phyloP scores from a whole-genome alignment of 2,113 vertebrate species.

The Bostrychus sinensis region DNA sequence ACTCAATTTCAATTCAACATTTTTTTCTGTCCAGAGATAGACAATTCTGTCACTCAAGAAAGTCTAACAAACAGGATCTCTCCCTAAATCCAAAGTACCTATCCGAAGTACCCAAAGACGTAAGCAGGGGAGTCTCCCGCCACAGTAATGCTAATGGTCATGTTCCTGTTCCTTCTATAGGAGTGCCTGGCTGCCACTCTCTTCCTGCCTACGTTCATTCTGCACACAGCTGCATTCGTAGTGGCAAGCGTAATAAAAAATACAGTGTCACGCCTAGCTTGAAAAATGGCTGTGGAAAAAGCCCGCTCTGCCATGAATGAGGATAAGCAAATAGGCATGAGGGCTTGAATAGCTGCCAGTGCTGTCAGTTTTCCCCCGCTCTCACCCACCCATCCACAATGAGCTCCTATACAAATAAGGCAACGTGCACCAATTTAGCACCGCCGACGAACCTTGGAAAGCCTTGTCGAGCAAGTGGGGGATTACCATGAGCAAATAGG shows the following conservation, averaged over 20 bases:
- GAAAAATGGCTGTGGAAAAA: slow-evolving; percentile 73
- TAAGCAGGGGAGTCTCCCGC: slow-evolving; percentile 36
- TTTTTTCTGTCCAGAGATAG: no score
- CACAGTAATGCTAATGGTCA: slow-evolving; percentile 66
- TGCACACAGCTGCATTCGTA: slow-evolving; percentile 62
- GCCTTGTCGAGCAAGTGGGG: slow-evolving; percentile 73
- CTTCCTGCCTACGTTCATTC: slow-evolving; percentile 52
- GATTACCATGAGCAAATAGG: slow-evolving; percentile 79
- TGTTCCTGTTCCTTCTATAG: slow-evolving; percentile 54
- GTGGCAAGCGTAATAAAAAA: slow-evolving; percentile 69
- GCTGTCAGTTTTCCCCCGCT: slow-evolving; percentile 60
- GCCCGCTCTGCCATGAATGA: slow-evolving; percentile 76
- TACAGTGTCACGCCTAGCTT: slow-evolving; percentile 64
- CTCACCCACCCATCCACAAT: slow-evolving; percentile 59
- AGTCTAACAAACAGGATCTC: background rate
- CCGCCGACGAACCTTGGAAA: slow-evolving; percentile 74
- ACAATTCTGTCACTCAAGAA: no score
- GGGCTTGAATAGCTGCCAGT: slow-evolving; percentile 74
- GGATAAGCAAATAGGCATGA: slow-evolving; percentile 80
- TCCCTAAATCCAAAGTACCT: background rate
- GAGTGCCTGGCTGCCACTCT: slow-evolving; percentile 45
- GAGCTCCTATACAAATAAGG: slow-evolving; percentile 78
- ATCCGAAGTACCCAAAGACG: slow-evolving; percentile 33
- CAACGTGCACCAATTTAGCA: slow-evolving; percentile 74
- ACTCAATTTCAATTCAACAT: no score